Evolutionary conservation across 2,113 vertebrate genomes (phyloP).

Genomic region (Dendropsophus ebraccatus): DNA sequence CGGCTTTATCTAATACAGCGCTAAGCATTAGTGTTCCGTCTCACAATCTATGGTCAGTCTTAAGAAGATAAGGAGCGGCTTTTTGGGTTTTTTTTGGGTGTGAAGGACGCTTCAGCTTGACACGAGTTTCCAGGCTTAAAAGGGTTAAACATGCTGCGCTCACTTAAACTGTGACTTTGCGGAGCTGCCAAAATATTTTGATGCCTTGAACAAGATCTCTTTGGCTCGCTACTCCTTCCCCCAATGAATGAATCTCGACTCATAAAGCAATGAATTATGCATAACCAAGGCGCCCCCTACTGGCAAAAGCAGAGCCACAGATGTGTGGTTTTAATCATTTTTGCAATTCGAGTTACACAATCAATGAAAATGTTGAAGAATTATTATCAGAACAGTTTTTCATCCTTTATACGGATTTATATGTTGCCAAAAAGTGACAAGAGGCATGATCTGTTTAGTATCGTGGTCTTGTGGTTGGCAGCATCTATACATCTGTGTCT

Average conservation of each 20-base stretch:
- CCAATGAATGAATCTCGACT: constrained; percentile 63
- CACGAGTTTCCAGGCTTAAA: constrained; percentile 43
- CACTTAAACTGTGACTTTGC: constrained; percentile 68
- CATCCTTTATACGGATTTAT: background rate
- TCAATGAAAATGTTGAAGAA: background rate
- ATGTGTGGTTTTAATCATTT: background rate
- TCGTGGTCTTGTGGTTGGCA: background rate
- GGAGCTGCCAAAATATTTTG: constrained; percentile 74
- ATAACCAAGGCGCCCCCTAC: constrained; percentile 94
- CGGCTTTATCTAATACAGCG: background rate
- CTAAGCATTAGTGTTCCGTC: constrained; percentile 3
- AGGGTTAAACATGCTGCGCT: constrained; percentile 64
- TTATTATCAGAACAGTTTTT: background rate
- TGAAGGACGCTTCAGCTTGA: background rate
- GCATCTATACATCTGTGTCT: background rate
- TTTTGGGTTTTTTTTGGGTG: background rate
- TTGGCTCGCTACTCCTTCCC: constrained; percentile 70
- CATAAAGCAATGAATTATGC: constrained; percentile 74
- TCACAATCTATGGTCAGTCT: background rate
- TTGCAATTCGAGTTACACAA: background rate
- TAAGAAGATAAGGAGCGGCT: background rate
- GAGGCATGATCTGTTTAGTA: background rate
- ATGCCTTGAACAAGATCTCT: constrained; percentile 68
- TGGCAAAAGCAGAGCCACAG: constrained; percentile 63
- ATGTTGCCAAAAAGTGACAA: background rate